Evolutionary conservation across 2,888 invertebrate genomes (phyloP), one percentile per base, ranked within the genome.

Genomic region (Apoda limacodes): DNA sequence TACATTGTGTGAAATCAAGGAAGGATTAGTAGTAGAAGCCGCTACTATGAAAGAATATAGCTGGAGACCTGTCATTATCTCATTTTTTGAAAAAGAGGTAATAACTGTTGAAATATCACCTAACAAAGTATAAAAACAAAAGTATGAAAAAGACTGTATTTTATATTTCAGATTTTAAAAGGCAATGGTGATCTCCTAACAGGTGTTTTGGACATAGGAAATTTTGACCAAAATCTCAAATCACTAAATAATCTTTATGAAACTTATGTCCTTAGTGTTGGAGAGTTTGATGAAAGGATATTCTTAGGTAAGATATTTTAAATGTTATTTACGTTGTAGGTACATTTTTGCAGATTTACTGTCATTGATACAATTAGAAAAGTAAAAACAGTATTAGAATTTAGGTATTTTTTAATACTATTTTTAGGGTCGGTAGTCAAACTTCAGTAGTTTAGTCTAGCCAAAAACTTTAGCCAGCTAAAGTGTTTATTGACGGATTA

Each of bases 241-340:
- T 88, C 89, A 46, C 78, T 97, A 21, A 92, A 91, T 47, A 92
- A 89, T 61, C 82, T 88, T 7, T 99, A 99, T 64, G 97, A 97
- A 60, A 90, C 92, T 30, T 93, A 91, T 66, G 91, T 98, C 13
- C 76, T 96, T 21, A 93, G 88, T 60, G 90, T 91, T 37, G 96
- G 97, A 1, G 95, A 97, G 66, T 93, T 98, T 67, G 98, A 99
- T 66, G 98, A 99, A 69, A 85, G 97, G 55, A 93, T 98, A 67
- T 95, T 98, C 75, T 83, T 96, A 53, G 90, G 92, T 84, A 83
- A 87, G 69, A 60, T 17, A 55, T 59, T 48, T 50, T 59, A 27
- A 54, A 61, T 35, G 53, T 65, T 37, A 50, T 50, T 28, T 62
- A 58, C 38, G 50, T 60, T 42, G 42, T 55, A 13, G 57, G 58